Percentiles rank a stretch among this genome's conserved stretches.
These are phyloP conservation scores for Trichonephila inaurata DNA, from an alignment of 1,140 invertebrate species.

Conservation along the genomic window DNA sequence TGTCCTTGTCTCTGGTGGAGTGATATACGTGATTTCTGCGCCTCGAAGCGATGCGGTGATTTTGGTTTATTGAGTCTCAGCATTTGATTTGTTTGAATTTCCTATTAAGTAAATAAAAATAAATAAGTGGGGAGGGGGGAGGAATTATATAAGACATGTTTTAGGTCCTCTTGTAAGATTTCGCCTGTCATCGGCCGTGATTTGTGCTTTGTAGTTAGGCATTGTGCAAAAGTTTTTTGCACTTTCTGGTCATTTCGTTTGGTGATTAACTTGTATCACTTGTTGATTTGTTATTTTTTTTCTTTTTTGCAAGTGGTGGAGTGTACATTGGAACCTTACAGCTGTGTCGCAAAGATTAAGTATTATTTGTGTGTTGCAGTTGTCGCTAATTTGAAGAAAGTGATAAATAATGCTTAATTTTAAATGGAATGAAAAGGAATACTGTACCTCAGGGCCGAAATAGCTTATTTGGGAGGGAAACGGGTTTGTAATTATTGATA, in stretches of 20 bases:
- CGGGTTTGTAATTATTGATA: too few species aligned
- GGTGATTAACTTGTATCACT: not conserved
- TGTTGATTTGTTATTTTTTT: not conserved
- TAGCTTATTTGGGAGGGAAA: too few species aligned
- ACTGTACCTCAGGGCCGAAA: too few species aligned
- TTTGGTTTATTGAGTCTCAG: slow-evolving; percentile 56
- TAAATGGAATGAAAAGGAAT: too few species aligned
- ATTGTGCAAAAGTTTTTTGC: not conserved
- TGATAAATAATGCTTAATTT: too few species aligned
- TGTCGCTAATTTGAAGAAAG: too few species aligned
- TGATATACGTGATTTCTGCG: slow-evolving; percentile 48
- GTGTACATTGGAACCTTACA: too few species aligned
- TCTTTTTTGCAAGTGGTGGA: too few species aligned
- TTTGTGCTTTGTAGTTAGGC: slow-evolving; percentile 27
- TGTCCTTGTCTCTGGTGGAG: slow-evolving; percentile 17
- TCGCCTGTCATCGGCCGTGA: slow-evolving; percentile 9
- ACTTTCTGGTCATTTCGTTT: not conserved
- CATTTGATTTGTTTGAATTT: slow-evolving; percentile 53
- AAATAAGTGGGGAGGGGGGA: not conserved
- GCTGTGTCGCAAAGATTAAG: too few species aligned
- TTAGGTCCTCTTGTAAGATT: slow-evolving; percentile 24
- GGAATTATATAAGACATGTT: slow-evolving; percentile 20
- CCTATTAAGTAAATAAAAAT: slow-evolving; percentile 27
- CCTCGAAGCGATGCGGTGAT: not conserved
- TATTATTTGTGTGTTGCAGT: too few species aligned